Conservation (phyloP, 2,797 vertebrate genomes). For the Phrynocephalus forsythii region DNA sequence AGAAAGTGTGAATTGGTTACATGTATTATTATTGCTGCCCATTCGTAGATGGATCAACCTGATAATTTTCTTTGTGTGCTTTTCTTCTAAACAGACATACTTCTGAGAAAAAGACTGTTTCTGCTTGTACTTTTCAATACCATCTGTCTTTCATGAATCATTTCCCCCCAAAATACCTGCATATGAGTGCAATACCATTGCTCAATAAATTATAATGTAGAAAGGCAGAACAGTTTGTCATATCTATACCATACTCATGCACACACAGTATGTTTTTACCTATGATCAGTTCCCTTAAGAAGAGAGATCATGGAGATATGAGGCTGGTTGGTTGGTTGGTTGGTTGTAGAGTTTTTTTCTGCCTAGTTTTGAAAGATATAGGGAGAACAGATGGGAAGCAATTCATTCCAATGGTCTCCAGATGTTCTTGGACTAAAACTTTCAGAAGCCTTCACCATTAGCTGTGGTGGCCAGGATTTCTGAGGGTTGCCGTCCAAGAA, state of each 20-base stretch:
- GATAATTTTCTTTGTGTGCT: not conserved
- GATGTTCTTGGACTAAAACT: too few relatives aligned
- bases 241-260: not conserved
- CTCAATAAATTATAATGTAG: constrained; percentile 15
- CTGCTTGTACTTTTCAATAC: constrained; percentile 11
- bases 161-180: constrained; percentile 32
- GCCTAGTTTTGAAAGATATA: not conserved
- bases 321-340: not conserved
- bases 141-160: constrained; percentile 35
- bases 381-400: not conserved
- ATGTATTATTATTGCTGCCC: not conserved
- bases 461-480: too few relatives aligned
- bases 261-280: too few relatives aligned
- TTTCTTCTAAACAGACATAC: constrained; percentile 5
- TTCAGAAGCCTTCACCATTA: too few relatives aligned
- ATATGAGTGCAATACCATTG: constrained; percentile 9
- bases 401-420: too few relatives aligned
- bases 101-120: not conserved
- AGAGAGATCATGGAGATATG: not conserved
- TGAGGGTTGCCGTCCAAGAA: too few relatives aligned
- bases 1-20: not conserved
- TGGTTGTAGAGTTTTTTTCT: not conserved
- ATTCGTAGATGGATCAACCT: not conserved
- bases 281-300: not conserved
- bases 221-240: not conserved